These are phyloP conservation scores for Sinohyriopsis cumingii DNA, from an alignment of 2,888 invertebrate species.

Conservation along the genomic window DNA sequence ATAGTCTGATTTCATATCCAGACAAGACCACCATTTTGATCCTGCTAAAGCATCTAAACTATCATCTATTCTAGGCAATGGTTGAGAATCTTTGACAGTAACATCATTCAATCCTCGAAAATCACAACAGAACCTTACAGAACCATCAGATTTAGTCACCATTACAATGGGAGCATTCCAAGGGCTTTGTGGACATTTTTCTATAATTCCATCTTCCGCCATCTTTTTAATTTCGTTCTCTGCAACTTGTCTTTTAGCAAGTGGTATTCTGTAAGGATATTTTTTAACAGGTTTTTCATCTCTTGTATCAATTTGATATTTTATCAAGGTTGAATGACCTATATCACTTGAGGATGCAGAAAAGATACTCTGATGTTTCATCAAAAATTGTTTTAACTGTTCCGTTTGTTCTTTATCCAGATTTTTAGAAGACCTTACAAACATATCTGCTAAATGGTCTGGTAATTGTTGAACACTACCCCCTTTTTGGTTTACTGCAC, in stretches of 20 bases:
- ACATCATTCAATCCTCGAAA: constrained; percentile 23
- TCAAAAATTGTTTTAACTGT: constrained; percentile 3
- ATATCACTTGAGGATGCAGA: constrained; percentile 13
- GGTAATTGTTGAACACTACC: not conserved
- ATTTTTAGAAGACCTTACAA: not conserved
- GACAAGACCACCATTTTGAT: constrained; percentile 22
- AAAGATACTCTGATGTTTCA: constrained; percentile 15
- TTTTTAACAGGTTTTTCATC: constrained; percentile 15
- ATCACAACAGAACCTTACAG: constrained; percentile 25
- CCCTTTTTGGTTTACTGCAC: not conserved
- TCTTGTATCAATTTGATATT: constrained; percentile 22
- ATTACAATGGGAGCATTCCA: constrained; percentile 21
- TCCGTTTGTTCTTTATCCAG: constrained; percentile 1
- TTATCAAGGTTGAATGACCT: constrained; percentile 11
- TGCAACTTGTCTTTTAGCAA: constrained; percentile 22
- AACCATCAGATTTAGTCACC: constrained; percentile 26
- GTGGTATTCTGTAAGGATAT: constrained; percentile 20
- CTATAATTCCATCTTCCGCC: constrained; percentile 23
- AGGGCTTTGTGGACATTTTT: constrained; percentile 16
- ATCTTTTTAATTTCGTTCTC: constrained; percentile 19
- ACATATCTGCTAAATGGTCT: constrained; percentile 2
- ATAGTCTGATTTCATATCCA: constrained; percentile 19
- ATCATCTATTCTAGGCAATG: constrained; percentile 26
- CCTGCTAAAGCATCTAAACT: constrained; percentile 22
- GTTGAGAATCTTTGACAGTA: constrained; percentile 24